Evolutionary conservation across 1,140 invertebrate species (phyloP).

Genomic region (Solen grandis): DNA sequence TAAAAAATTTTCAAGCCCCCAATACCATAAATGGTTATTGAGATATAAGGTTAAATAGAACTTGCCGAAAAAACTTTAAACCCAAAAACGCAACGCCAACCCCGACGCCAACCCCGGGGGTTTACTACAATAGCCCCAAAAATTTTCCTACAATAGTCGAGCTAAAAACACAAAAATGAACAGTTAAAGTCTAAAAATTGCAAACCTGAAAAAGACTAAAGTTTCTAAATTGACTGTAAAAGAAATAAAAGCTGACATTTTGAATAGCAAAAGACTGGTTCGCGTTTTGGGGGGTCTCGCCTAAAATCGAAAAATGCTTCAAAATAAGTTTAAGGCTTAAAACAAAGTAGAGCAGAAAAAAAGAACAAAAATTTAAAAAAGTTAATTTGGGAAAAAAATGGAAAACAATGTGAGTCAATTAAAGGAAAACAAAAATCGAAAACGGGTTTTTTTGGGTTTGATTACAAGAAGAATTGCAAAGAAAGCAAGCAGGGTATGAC

Average conservation of each 20-base stretch:
- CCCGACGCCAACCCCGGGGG: too few relatives aligned
- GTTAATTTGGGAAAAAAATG: background rate
- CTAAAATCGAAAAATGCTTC: background rate
- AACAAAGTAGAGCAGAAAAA: background rate
- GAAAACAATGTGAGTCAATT: background rate
- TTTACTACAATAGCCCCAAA: too few relatives aligned
- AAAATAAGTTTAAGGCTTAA: conserved; percentile 5
- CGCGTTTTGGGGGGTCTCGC: background rate
- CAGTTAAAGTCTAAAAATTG: conserved; percentile 2
- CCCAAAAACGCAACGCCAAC: too few relatives aligned
- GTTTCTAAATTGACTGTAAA: background rate
- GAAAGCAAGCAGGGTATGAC: background rate
- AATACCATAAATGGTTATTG: too few relatives aligned
- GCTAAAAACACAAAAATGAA: background rate
- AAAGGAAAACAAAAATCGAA: background rate
- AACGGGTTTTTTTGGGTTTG: background rate
- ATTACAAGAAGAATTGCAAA: background rate
- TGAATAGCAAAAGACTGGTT: background rate
- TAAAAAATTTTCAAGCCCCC: too few relatives aligned
- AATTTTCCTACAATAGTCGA: too few relatives aligned
- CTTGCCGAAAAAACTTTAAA: too few relatives aligned
- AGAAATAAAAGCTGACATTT: background rate
- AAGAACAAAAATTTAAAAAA: background rate
- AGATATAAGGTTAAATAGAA: too few relatives aligned
- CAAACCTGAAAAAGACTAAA: conserved; percentile 6